Evolutionary conservation across 2,113 vertebrate genomes (phyloP).

Genomic region (Phrynocephalus versicolor): DNA sequence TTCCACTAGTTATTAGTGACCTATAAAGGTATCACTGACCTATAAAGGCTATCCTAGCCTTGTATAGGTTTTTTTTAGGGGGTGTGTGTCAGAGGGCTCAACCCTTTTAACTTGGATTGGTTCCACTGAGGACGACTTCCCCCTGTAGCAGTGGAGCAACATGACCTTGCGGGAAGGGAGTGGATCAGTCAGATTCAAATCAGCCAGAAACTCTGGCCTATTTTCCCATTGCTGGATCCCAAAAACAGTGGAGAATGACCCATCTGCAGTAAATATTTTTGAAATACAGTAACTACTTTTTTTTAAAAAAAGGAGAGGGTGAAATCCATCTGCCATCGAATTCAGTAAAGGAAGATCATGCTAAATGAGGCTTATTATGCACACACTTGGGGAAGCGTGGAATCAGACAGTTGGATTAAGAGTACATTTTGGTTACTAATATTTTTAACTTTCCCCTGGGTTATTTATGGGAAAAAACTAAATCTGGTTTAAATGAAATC

Average conservation of each 20-base stretch:
- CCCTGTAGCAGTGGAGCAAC: too few species aligned
- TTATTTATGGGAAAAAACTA: slow-evolving; percentile 79
- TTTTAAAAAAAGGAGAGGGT: not conserved
- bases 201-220: not conserved
- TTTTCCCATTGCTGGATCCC: not conserved
- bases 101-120: too few species aligned
- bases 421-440: slow-evolving; percentile 80
- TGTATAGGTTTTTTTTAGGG: too few species aligned
- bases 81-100: too few species aligned
- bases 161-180: too few species aligned
- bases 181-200: too few species aligned
- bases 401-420: slow-evolving; percentile 81
- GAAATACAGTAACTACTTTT: not conserved
- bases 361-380: not conserved
- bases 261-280: not conserved
- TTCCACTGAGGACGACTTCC: not conserved
- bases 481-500: slow-evolving; percentile 87
- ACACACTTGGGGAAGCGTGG: slow-evolving; percentile 62
- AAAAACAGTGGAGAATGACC: too few species aligned
- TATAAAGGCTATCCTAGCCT: too few species aligned
- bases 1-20: too few species aligned
- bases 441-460: slow-evolving; percentile 80
- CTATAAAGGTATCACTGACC: too few species aligned
- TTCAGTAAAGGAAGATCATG: not conserved
- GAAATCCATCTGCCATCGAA: not conserved